Conservation (phyloP, 2,113 vertebrate species). For the Zosterops lateralis region DNA sequence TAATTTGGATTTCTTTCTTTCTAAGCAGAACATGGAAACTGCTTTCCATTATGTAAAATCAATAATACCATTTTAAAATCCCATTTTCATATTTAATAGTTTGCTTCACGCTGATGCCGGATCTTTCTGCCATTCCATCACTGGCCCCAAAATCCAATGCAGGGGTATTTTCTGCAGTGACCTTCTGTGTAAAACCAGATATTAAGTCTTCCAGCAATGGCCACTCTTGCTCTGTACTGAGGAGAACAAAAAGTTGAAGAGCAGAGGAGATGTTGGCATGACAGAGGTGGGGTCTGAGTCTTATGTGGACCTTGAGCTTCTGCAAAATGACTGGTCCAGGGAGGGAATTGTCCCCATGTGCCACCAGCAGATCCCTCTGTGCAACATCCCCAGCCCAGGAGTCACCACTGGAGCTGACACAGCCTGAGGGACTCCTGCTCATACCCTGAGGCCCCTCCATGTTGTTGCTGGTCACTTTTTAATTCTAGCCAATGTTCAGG, state of each 20-base stretch:
- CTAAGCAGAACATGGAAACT: neutral
- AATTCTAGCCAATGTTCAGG: neutral
- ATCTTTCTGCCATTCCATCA: neutral
- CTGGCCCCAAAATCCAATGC: neutral
- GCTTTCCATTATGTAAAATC: constrained; percentile 35
- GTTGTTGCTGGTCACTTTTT: neutral
- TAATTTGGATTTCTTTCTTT: constrained; percentile 30
- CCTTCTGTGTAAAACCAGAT: neutral
- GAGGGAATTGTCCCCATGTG: neutral
- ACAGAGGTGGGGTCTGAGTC: neutral
- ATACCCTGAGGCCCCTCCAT: neutral
- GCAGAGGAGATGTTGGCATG: neutral
- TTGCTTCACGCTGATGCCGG: neutral
- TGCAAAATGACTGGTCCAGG: neutral
- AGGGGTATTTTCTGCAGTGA: neutral
- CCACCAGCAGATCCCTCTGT: neutral
- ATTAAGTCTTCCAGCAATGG: neutral
- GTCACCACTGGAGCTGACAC: neutral
- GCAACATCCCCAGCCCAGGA: fast-evolving
- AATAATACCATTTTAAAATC: neutral
- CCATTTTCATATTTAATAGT: neutral
- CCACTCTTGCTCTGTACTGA: neutral
- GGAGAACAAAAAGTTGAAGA: neutral
- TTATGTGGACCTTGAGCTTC: neutral
- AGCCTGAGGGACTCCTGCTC: neutral